Evolutionary conservation across 2,797 vertebrate species (phyloP), one percentile per base, ranked within the genome.

Genomic region (Prionace glauca): DNA sequence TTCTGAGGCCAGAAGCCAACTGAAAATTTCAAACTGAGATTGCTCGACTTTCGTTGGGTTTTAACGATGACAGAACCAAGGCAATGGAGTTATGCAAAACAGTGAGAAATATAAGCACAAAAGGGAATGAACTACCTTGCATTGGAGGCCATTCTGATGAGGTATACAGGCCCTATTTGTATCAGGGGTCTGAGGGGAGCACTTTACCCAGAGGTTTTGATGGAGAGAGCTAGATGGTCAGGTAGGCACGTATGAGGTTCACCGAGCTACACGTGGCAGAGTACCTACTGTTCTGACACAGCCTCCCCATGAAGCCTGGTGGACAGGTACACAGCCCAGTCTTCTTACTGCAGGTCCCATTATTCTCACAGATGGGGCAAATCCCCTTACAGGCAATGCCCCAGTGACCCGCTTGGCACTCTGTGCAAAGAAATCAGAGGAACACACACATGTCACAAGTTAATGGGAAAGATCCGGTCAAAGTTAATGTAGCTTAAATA

Each of bases 231-330:
- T 32, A 74, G 72, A 32, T 32, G 26, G 1, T 74, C 29, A 74
- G 9, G 3, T 26, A 12, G 62, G n/a, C 18, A 67, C 0, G 20
- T 92, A 2, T 67, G 18, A 41, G 7, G 1, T n/a, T 1, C 36
- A n/a, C 1, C 32, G 12, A 36, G n/a, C 20, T n/a, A 65, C 10
- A 11, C 0, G 1, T 24, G 50, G 26, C 56, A 88, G 11, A 41
- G 50, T 77, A 98, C 98, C 98, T 97, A 99, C 99, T 96, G 0
- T 98, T 98, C 96, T 98, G 98, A 96, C 99, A 99, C 96, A 96
- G 97, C 74, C 74, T 97, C 95, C 99, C 99, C 0, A 97, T 96
- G 96, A 98, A 98, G 67, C 99, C 99, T 0, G 98, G 97, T 0
- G 95, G 96, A 94, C 99, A 99, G n/a, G 96, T 60, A 86, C 99